Evolutionary conservation across 1,140 invertebrate species (phyloP), one percentile per base, ranked within the genome.

Genomic region (Pantala flavescens): DNA sequence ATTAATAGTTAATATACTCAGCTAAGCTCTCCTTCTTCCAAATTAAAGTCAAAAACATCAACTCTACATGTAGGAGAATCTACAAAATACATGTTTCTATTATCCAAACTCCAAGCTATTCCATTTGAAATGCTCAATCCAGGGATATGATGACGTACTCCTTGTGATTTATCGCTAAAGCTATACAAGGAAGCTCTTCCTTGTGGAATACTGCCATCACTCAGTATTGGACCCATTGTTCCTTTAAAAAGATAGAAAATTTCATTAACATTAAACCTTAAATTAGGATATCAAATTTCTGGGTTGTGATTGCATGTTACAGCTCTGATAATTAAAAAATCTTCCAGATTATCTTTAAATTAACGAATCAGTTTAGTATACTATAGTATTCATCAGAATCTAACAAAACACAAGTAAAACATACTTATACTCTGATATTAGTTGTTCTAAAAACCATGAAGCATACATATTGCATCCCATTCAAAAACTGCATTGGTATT

Each of bases 1-100:
- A 36, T 36, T 36, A 36, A n/a, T n/a, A n/a, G 2, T 36, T 36
- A 9, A 73, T 43, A n/a, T 73, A 73, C 72, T 73, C 43, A 63
- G 28, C 72, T 73, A 23, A 81, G 79, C 2, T 75, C 75, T 74
- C 83, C 83, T n/a, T 76, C 78, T 5, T 78, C 77, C 9, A 81
- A 70, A 71, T 84, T 81, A 76, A 79, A 84, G 74, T 84, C 82
- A 76, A 80, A 84, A 7, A 77, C 78, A 77, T 79, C 83, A 19
- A 84, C 80, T 74, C 79, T 78, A 63, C 80, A 75, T 24, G 79
- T 79, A 5, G 79, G 77, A 19, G 82, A 82, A 76, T 85, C 83
- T 70, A 82, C 81, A 76, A 78, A 85, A 75, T 79, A 85, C 78
- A 85, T 80, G n/a, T 77, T 83, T 55, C 77, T 78, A 73, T 82